Evolutionary conservation across 2,113 vertebrate genomes (phyloP), one percentile per base, ranked within the genome.

Genomic region (Rallus limicola): DNA sequence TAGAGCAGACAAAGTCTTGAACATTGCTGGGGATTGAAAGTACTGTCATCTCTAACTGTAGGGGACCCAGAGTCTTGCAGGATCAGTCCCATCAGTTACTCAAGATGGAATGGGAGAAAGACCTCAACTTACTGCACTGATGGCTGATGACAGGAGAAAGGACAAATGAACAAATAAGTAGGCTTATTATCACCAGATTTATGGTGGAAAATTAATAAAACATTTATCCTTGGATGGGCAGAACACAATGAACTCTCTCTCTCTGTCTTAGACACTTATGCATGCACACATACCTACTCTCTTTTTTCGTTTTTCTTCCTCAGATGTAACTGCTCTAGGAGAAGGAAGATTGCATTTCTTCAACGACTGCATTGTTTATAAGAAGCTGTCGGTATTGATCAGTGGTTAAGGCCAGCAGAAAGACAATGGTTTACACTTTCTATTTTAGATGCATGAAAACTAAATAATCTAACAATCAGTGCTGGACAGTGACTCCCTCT

Each of bases 341-440:
- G 46, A 93, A 88, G 34, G 77, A 93, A 85, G 82, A 96, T 62
- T 94, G 65, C 78, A 85, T 91, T 97, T 93, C 78, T 82, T 67
- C 2, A 1, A 65, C 1, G 8, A 76, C 82, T 82, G 59, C 67
- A 93, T 90, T 94, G 84, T 90, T 95, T 93, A 82, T 90, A 94
- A 89, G 85, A 92, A 93, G 42, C 82, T 95, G 88, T 92, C 15
- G 5, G 70, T 93, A 93, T 92, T 90, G 90, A 94, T 93, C 93
- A 95, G 90, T 44, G 33, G 82, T 81, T 94, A 92, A 88, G 80
- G 28, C 36, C 4, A 1, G 70, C 56, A 75, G 24, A 74, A 94
- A 81, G 82, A 48, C 78, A 93, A 75, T 0, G 10, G 62, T 93
- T 94, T 95, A 82, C 58, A 50, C 44, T 90, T 96, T 93, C 65